Base-by-base conservation (phyloP, 1,140 invertebrate genomes). In the Reticulitermes speratus region DNA sequence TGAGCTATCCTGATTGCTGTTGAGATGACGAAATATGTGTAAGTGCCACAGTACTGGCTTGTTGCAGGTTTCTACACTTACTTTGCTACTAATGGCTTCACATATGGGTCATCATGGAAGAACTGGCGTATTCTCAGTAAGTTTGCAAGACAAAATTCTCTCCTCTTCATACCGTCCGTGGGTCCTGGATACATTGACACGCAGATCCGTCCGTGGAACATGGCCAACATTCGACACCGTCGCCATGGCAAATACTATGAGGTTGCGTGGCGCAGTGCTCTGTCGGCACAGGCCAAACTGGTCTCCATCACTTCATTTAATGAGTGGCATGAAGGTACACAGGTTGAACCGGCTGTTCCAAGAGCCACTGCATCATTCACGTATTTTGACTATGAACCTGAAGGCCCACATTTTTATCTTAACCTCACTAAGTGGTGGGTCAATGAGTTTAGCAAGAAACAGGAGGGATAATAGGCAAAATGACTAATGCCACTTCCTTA, bases 41-140 rank as follows among this genome's bases (percentile, higher is more conserved):
- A 38, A 38, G 38, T 38, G 38, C 38, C 38, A 38, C 38, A 38
- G 38, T 38, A 65, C 6, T 65, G 59, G 1, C 59, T 65, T 23
- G 59, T 88, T 87, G 44, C 84, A 89, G 89, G 93, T 16, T 94
- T 94, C 88, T 94, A 94, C 87, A 94, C 93, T n/a, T 94, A 94
- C 84, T 91, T 93, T 88, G 92, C 93, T 2, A 91, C 91, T 45
- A 94, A 94, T 89, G 93, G 93, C 6, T 93, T 93, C 81, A 93
- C 92, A 87, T 94, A 92, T 88, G 93, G 93, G 23, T 94, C 93
- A 86, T 92, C 93, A 16, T 94, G 93, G 93, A 94, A 94, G 89
- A 94, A 94, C 89, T 94, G 93, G 93, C 91, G 91, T 83, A 91
- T 91, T 88, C 89, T 94, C 21, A 91, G 92, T 85, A 92, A 93